Evolutionary conservation across 2,797 vertebrate species (phyloP), one percentile per base, ranked within the genome.

Genomic region (Diplodus puntazzo): DNA sequence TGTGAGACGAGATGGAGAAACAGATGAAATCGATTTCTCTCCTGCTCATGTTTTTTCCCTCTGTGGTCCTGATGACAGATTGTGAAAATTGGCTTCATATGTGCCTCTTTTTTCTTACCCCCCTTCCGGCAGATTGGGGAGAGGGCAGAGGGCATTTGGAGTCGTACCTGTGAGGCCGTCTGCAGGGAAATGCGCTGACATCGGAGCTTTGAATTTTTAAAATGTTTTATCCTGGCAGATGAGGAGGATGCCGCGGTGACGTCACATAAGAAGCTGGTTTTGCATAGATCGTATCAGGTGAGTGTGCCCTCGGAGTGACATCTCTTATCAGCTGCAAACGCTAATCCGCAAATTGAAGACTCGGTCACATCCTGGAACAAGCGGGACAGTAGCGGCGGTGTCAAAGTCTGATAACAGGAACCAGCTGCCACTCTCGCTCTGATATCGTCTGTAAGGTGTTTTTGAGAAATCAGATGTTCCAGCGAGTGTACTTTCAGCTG

Each of bases 11-110:
- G 82, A 84, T 54, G 83, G 82, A 85, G 83, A 79, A 92, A 88
- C 91, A 92, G 87, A 94, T 91, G 92, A 92, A 89, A 89, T 90
- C 84, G 83, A 92, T 94, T 90, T 91, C 62, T 81, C 77, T 73
- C 83, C 67, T 55, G 27, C 89, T 82, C 76, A 0, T 81, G 87
- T 87, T 78, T 53, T 86, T 69, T 27, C 27, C 77, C 74, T 74
- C 75, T 73, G 75, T 82, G 88, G 81, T 89, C 80, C 75, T 80
- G 84, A 90, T 92, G 92, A 93, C 91, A 88, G 92, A 83, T 88
- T 89, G 83, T 59, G 13, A 91, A 39, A 94, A 95, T 93, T 49
- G 50, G 34, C 94, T 93, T 93, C 87, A 86, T 72, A 82, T 95
- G 92, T 91, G 84, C 59, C 10, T 39, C 66, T 69, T 30, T 67